A percentile compares a stretch with the other conserved stretches of the same genome.
phyloP scores from a whole-genome alignment of 2,888 invertebrate genomes.

The Chrysolina haemoptera region DNA sequence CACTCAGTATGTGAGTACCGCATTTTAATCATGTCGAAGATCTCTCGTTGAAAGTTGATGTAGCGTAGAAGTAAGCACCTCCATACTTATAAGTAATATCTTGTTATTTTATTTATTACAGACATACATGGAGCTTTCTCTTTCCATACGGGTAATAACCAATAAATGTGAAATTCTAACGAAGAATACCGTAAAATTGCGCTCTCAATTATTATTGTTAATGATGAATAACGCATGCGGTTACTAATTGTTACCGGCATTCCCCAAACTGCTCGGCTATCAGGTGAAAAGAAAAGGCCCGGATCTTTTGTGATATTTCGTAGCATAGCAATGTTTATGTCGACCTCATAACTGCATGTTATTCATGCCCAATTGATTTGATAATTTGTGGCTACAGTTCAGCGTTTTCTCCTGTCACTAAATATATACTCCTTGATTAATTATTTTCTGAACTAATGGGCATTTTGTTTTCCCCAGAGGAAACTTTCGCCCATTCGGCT shows the following conservation, averaged over 20 bases:
- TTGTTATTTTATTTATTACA: constrained; percentile 9
- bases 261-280: not conserved
- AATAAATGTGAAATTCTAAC: constrained; percentile 18
- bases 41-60: not conserved
- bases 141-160: constrained; percentile 23
- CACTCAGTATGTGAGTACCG: not conserved
- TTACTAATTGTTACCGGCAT: constrained; percentile 5
- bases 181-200: constrained; percentile 14
- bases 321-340: not conserved
- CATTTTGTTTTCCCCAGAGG: too few species aligned
- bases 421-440: too few species aligned
- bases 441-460: too few species aligned
- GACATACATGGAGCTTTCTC: constrained; percentile 7
- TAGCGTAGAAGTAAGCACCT: not conserved
- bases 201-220: constrained; percentile 16
- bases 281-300: not conserved
- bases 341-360: not conserved
- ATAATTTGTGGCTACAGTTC: not conserved
- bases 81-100: not conserved
- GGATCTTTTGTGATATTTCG: not conserved
- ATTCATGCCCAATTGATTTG: not conserved
- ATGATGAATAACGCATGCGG: not conserved
- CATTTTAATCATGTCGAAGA: not conserved
- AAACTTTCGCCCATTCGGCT: too few species aligned
- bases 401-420: not conserved